phyloP scores from a whole-genome alignment of 2,113 vertebrate genomes.

The Phylloscopus trochiloides region DNA sequence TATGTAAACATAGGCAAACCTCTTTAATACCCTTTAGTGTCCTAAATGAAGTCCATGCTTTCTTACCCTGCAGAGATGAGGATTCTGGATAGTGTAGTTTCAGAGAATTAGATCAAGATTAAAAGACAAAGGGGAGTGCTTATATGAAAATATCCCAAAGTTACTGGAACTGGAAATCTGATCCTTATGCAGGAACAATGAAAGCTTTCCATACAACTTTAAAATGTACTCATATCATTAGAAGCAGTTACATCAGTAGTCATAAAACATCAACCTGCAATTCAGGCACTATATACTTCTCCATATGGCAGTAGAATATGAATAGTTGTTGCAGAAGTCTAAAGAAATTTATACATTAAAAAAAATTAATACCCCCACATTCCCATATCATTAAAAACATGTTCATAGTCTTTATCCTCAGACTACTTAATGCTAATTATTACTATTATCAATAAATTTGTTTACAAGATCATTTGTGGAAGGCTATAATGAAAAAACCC shows the following conservation, averaged over 20 bases:
- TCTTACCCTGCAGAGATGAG: not conserved
- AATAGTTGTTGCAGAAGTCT: not conserved
- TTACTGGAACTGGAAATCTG: not conserved
- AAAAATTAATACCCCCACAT: rapidly evolving
- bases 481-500: not conserved
- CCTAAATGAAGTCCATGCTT: not conserved
- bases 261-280: not conserved
- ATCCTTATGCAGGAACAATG: not conserved
- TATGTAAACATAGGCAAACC: not conserved
- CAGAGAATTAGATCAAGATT: not conserved
- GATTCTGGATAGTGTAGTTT: not conserved
- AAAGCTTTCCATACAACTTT: not conserved
- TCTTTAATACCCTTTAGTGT: not conserved
- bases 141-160: not conserved
- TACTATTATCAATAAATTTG: not conserved
- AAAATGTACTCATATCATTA: not conserved
- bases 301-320: not conserved
- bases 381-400: not conserved
- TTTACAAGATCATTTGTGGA: not conserved
- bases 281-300: not conserved
- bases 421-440: not conserved
- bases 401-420: not conserved
- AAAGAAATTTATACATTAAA: not conserved
- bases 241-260: not conserved
- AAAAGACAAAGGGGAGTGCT: not conserved